phyloP scores from a whole-genome alignment of 2,113 vertebrate species.

The Nothocercus julius region DNA sequence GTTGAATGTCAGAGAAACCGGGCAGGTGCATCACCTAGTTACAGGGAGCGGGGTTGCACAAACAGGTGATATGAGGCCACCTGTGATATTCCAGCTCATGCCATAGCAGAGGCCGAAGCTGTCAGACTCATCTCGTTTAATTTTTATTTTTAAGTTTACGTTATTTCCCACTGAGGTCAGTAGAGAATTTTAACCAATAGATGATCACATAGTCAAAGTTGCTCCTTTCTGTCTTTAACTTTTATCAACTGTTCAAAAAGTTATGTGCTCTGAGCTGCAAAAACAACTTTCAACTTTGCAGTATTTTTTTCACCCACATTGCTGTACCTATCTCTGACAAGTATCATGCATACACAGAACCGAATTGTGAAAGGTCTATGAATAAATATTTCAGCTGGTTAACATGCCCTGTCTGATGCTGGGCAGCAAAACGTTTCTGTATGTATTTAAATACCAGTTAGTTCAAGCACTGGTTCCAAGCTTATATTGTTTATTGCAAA shows the following conservation, averaged over 20 bases:
- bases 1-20: background rate
- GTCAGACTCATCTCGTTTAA: background rate
- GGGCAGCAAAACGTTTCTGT: background rate
- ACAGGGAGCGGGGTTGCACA: background rate
- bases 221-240: background rate
- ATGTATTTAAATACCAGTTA: background rate
- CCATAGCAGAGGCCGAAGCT: background rate
- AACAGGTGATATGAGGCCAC: background rate
- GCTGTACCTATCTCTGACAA: background rate
- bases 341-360: background rate
- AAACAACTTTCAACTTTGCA: background rate
- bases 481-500: background rate
- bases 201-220: background rate
- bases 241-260: background rate
- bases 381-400: background rate
- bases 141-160: background rate
- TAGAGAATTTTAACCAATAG: background rate
- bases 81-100: background rate
- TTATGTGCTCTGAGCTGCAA: background rate
- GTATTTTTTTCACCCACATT: background rate
- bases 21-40: background rate
- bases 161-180: fast-evolving
- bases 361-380: background rate
- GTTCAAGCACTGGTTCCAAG: background rate
- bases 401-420: background rate